A percentile compares a stretch with the other conserved stretches of the same genome.
Conservation (phyloP, 2,888 invertebrate species). For the Operophtera brumata region DNA sequence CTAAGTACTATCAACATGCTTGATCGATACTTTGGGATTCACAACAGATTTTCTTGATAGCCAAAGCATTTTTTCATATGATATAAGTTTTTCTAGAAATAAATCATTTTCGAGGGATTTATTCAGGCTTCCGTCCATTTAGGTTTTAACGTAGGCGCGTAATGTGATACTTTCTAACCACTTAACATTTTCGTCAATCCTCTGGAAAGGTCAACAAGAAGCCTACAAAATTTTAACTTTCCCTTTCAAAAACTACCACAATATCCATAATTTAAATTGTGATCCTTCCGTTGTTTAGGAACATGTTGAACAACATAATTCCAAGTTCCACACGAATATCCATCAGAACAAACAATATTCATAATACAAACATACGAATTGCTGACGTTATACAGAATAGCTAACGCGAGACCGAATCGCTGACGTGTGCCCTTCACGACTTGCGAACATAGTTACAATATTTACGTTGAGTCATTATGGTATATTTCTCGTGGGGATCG, state of each 20-base stretch:
- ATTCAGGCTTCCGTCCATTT: not conserved
- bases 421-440: not conserved
- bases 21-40: too few relatives aligned
- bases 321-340: not conserved
- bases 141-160: not conserved
- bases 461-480: not conserved
- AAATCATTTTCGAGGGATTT: too few relatives aligned
- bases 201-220: not conserved
- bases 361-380: not conserved
- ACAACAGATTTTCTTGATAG: too few relatives aligned
- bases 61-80: too few relatives aligned
- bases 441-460: not conserved
- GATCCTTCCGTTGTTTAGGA: not conserved
- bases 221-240: not conserved
- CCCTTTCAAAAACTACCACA: too few relatives aligned
- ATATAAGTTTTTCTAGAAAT: too few relatives aligned
- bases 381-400: not conserved
- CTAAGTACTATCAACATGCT: too few relatives aligned
- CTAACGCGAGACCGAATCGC: not conserved
- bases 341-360: not conserved
- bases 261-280: not conserved
- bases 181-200: not conserved
- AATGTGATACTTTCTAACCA: not conserved
- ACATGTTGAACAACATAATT: not conserved
- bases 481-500: constrained; percentile 2